phyloP scores from a whole-genome alignment of 2,888 invertebrate species.

The Drosophila mimetica region DNA sequence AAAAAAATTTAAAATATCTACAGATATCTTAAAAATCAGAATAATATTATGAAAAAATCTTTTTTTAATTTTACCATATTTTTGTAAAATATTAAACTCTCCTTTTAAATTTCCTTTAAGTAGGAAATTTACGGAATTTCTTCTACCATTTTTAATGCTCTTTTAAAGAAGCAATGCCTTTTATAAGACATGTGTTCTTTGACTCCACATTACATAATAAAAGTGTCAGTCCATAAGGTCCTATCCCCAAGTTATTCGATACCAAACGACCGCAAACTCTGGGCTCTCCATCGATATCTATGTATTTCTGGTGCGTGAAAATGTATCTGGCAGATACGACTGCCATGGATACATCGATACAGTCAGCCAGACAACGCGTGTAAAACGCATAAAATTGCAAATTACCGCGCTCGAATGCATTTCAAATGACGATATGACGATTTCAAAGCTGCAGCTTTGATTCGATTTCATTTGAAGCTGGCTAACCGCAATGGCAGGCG shows the following conservation, averaged over 20 bases:
- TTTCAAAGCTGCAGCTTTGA: conserved; percentile 58
- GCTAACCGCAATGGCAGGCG: conserved; percentile 50
- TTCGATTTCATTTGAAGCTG: conserved; percentile 70
- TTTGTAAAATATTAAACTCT: too few relatives aligned
- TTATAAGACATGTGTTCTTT: neutral
- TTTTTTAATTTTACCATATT: too few relatives aligned
- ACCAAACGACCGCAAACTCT: conserved; percentile 54
- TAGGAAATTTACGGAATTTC: neutral
- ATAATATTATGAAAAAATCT: too few relatives aligned
- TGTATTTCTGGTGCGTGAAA: conserved; percentile 36
- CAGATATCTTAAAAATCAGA: too few relatives aligned
- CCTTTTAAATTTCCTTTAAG: neutral
- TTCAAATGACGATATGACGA: conserved; percentile 52
- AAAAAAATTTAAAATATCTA: too few relatives aligned
- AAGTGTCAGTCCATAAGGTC: conserved; percentile 2
- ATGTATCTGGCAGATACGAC: conserved; percentile 47
- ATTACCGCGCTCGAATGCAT: conserved; percentile 68
- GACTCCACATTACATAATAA: conserved; percentile 9
- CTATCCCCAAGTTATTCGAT: conserved; percentile 5
- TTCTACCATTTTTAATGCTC: neutral
- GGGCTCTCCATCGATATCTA: conserved; percentile 49
- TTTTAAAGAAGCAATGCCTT: neutral
- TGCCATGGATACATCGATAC: conserved; percentile 42
- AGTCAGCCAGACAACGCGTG: conserved; percentile 46
- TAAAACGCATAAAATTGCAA: conserved; percentile 76